These are phyloP conservation scores for Gymnocephalus cernua DNA, from an alignment of 2,113 vertebrate species.

Conservation along the genomic window DNA sequence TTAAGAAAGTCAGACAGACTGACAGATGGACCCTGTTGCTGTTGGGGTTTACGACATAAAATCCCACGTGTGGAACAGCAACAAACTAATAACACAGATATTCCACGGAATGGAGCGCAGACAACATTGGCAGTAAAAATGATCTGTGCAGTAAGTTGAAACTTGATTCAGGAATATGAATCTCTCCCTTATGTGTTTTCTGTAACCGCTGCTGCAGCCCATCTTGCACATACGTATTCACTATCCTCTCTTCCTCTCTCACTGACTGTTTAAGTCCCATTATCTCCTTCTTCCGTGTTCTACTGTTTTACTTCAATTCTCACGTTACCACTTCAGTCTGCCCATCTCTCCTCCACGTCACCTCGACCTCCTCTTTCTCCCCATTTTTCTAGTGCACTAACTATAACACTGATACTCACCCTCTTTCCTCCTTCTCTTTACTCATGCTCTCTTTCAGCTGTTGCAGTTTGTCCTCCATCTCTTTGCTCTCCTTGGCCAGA, in stretches of 20 bases:
- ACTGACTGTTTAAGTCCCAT: background rate
- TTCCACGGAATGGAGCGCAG: background rate
- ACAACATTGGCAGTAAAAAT: constrained; percentile 1
- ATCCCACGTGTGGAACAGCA: background rate
- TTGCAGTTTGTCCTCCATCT: constrained; percentile 88
- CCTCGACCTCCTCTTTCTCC: background rate
- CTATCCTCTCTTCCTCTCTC: background rate
- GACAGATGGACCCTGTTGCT: background rate
- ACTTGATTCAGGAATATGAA: constrained; percentile 13
- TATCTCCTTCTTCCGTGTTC: background rate
- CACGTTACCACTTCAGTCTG: background rate
- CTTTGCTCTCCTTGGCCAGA: constrained; percentile 86
- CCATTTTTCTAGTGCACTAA: constrained; percentile 3
- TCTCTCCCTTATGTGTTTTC: background rate
- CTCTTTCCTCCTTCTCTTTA: constrained; percentile 89
- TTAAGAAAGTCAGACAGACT: background rate
- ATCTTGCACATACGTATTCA: background rate
- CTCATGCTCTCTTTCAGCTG: constrained; percentile 87
- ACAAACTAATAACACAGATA: background rate
- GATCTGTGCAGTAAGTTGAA: background rate
- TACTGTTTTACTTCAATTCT: constrained; percentile 4
- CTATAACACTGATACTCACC: constrained; percentile 81
- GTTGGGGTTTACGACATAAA: background rate
- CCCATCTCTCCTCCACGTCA: background rate
- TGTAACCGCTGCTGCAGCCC: background rate